Evolutionary conservation across 2,113 vertebrate species (phyloP), one percentile per base, ranked within the genome.

Genomic region (Upupa epops): DNA sequence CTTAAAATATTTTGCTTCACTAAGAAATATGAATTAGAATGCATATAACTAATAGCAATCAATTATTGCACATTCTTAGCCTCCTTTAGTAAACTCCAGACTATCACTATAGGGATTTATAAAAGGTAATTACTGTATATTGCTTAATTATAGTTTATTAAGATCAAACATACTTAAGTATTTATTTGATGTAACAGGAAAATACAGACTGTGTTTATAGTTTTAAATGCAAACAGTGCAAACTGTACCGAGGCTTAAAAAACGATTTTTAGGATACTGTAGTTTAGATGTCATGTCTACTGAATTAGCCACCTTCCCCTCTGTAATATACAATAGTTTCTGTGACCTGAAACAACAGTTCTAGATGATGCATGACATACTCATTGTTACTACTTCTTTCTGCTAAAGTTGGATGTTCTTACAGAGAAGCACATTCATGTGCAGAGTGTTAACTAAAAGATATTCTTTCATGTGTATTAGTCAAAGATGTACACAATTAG

Each of bases 91-190:
- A 82, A 96, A 56, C 93, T 91, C 70, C 86, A 97, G 94, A 95
- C 97, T 95, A 96, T 97, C 96, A 95, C 96, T 96, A 96, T 84
- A 90, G 96, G 92, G 95, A 97, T 90, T 97, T 96, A 92, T 94
- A 90, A 96, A 96, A 97, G 91, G 93, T 97, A 97, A 97, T 98
- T 97, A 96, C 95, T 96, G 88, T 96, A 95, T 96, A 94, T 97
- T 96, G 93, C 94, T 96, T 96, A 96, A 97, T 94, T 94, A 94
- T 84, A 89, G 59, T 61, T 92, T 93, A 95, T 94, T 96, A 94
- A 89, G 78, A 94, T 94, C 91, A 95, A 92, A 36, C 11, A 89
- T 95, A 85, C 84, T 91, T 93, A 92, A 87, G 51, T 77, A 68
- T 95, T 95, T 90, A 89, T 82, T 89, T 91, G 80, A 86, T 94